phyloP scores from a whole-genome alignment of 2,888 invertebrate genomes.

The Latrodectus elegans region DNA sequence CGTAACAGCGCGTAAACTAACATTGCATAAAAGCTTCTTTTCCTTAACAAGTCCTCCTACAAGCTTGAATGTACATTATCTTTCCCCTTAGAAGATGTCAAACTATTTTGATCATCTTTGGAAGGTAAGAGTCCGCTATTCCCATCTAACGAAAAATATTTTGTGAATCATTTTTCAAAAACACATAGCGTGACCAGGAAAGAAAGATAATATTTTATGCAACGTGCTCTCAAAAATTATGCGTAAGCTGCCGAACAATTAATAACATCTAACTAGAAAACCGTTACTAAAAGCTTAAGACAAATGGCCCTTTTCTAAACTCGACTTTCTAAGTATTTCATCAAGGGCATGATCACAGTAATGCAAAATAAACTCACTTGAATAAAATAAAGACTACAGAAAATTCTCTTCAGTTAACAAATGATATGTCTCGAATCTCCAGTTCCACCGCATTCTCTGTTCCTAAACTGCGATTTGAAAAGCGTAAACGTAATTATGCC shows the following conservation, averaged over 20 bases:
- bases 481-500: slow-evolving; percentile 18
- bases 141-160: neutral
- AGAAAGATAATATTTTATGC: slow-evolving; percentile 39
- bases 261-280: slow-evolving; percentile 23
- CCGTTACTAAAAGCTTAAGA: slow-evolving; percentile 34
- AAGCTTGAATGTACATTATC: neutral
- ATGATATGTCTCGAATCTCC: neutral
- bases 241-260: slow-evolving; percentile 38
- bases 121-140: neutral
- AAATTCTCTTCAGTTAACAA: neutral
- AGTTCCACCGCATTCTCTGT: slow-evolving; percentile 1
- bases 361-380: slow-evolving; percentile 17
- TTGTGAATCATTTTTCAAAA: slow-evolving; percentile 37
- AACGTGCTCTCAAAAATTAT: slow-evolving; percentile 20
- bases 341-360: neutral
- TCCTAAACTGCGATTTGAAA: neutral
- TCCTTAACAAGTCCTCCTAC: too few species aligned
- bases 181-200: slow-evolving; percentile 41
- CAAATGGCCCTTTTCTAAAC: slow-evolving; percentile 23
- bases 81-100: slow-evolving; percentile 19
- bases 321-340: slow-evolving; percentile 12
- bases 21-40: too few species aligned
- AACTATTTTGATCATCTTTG: slow-evolving; percentile 19
- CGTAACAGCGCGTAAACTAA: too few species aligned
- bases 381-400: slow-evolving; percentile 2